Base-by-base conservation (phyloP, 1,140 invertebrate genomes). In the Zaprionus ghesquierei region DNA sequence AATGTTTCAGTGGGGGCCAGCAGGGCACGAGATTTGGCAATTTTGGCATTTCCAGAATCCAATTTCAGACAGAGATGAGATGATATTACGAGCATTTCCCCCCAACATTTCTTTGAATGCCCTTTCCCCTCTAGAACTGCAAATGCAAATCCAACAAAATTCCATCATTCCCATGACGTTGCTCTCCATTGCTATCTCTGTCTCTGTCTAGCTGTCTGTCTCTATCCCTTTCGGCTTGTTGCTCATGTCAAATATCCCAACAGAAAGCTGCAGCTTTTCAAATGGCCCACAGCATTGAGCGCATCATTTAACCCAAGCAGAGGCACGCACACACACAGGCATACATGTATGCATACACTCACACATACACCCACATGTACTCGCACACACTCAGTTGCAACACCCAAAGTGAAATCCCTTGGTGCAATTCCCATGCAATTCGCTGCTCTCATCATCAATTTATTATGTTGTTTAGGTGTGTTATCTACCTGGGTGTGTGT, bases 401-500 rank as follows among this genome's bases (percentile, higher is more conserved):
- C 20, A 12, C 23, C 31, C 23, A 13, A 20, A 10, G 51, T 5
- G 35, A 18, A 18, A 56, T 46, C 54, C 62, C 51, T 35, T 18
- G 46, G 27, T 53, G 70, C 15, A 73, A 60, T 72, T 66, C 55
- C 69, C 63, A 29, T 22, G 49, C 69, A 56, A 23, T 33, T 25
- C 20, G 38, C 53, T 23, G 18, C 53, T 29, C 54, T 51, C 20
- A 71, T 72, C 79, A 87, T 81, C 78, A 87, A 86, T 86, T 86
- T 86, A 87, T 86, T 81, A 86, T 86, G 81, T 69, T 81, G 60
- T 87, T 75, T 69, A 77, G 69, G 50, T 65, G 46, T 60, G 33
- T 15, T n/a, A 13, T 15, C 13, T 38, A 13, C 4, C 35, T 38
- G n/a, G 13, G 31, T 38, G 61, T 41, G 33, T 73, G 79, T 75